Percentiles rank a stretch among this genome's conserved stretches.
phyloP scores from a whole-genome alignment of 2,888 invertebrate species.

The Drosophila atroscutellata region DNA sequence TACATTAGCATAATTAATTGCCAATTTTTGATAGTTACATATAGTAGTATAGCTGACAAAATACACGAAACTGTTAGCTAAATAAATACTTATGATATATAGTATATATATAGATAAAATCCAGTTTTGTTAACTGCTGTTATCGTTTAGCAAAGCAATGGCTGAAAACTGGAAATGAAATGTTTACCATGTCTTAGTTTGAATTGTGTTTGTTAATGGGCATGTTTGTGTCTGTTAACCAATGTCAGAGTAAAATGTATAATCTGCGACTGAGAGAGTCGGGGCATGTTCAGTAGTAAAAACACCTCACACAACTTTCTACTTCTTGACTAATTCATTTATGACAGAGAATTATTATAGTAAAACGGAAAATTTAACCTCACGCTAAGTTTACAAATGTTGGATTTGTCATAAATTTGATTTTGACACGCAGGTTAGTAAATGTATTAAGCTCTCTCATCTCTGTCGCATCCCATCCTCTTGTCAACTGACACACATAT shows the following conservation, averaged over 20 bases:
- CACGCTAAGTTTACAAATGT: not conserved
- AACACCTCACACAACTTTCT: no score
- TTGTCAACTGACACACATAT: conserved; percentile 13
- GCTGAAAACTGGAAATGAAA: not conserved
- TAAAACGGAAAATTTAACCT: not conserved
- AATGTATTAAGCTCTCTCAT: not conserved
- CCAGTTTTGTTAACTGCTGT: not conserved
- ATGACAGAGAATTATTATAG: not conserved
- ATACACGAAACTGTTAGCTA: not conserved
- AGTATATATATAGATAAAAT: not conserved
- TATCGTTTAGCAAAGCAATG: not conserved
- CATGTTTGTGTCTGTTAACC: not conserved
- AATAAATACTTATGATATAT: conserved; percentile 1
- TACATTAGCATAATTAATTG: conserved; percentile 5
- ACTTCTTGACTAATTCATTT: not conserved
- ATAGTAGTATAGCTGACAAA: conserved; percentile 3
- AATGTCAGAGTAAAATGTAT: not conserved
- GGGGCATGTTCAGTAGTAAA: not conserved
- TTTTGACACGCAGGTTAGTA: not conserved
- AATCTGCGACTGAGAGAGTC: not conserved
- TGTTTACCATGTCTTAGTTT: not conserved
- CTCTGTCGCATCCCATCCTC: not conserved
- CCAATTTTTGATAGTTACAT: conserved; percentile 4
- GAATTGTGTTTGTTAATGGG: conserved; percentile 3
- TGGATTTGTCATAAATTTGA: no score